Evolutionary conservation across 2,113 vertebrate species (phyloP).

Genomic region (Toxotes jaculatrix): DNA sequence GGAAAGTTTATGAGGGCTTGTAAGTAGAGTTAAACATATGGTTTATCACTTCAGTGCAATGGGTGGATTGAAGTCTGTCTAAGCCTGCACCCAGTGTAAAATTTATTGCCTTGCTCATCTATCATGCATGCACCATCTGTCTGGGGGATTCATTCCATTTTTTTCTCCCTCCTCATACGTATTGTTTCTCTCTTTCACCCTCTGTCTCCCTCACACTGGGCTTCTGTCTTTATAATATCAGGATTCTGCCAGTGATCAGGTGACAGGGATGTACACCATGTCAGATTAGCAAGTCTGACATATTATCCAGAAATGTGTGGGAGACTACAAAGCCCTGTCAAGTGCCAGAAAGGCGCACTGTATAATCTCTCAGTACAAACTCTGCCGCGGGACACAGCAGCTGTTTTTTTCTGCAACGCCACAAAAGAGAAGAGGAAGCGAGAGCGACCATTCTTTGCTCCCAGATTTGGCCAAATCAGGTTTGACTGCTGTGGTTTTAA

Average conservation of each 20-base stretch:
- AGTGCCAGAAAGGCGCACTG: conserved; percentile 60
- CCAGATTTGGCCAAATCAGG: background rate
- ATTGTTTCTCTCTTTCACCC: conserved; percentile 45
- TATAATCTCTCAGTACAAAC: conserved; percentile 76
- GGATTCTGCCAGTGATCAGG: conserved; percentile 59
- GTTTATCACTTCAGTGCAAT: conserved; percentile 47
- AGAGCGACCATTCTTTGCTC: background rate
- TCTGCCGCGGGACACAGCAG: conserved; percentile 65
- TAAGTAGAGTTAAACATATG: conserved; percentile 45
- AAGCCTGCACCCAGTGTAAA: conserved; percentile 44
- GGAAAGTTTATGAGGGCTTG: conserved; percentile 30
- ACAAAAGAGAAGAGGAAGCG: conserved; percentile 21
- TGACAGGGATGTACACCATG: conserved; percentile 61
- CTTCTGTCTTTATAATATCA: conserved; percentile 57
- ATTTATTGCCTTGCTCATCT: conserved; percentile 62
- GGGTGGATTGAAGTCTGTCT: conserved; percentile 36
- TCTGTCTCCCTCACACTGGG: conserved; percentile 46
- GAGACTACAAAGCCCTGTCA: conserved; percentile 72
- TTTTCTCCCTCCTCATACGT: conserved; percentile 21
- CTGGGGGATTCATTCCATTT: conserved; percentile 52
- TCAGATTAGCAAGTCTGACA: conserved; percentile 72
- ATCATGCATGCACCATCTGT: conserved; percentile 74
- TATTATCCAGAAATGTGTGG: conserved; percentile 65
- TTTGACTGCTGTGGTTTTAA: background rate
- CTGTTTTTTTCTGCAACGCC: conserved; percentile 49